Percentiles rank a stretch among this genome's conserved stretches.
Evolutionary conservation across 2,888 invertebrate species (phyloP).

Genomic region (Fissipunctia ypsillon): DNA sequence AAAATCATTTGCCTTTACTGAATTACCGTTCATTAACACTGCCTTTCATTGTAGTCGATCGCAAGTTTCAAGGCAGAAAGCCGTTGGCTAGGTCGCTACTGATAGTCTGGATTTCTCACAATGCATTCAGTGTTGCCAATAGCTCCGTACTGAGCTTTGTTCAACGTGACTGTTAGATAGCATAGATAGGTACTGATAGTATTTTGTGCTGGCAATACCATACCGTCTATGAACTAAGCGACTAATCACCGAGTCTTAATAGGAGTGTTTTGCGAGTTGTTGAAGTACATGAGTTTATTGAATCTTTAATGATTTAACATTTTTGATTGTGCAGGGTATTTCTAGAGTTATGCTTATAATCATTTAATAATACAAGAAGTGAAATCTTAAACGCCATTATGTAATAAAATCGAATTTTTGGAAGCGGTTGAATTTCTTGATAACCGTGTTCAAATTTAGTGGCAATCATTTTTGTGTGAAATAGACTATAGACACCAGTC

Average conservation of each 20-base stretch:
- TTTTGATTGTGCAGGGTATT: neutral
- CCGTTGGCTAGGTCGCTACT: neutral
- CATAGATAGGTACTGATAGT: too few species aligned
- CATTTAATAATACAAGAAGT: neutral
- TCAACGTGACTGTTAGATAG: conserved; percentile 30
- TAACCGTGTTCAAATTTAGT: neutral
- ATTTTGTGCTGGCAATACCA: conserved; percentile 38
- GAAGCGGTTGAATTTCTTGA: neutral
- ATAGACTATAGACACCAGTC: neutral
- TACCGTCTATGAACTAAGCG: neutral
- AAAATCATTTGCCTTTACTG: neutral
- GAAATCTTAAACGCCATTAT: neutral
- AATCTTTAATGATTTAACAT: neutral
- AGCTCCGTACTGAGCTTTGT: conserved; percentile 41
- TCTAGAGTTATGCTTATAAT: neutral
- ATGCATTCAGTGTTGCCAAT: conserved; percentile 46
- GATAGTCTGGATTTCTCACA: conserved; percentile 21
- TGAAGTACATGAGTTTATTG: neutral
- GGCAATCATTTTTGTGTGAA: neutral
- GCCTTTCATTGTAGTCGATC: conserved; percentile 10
- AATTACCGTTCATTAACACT: neutral
- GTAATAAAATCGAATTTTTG: neutral
- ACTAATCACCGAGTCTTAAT: conserved; percentile 7
- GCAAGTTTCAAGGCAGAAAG: conserved; percentile 24
- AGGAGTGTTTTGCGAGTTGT: neutral